Base-by-base conservation (phyloP, 1,140 invertebrate genomes). In the Euschistus heros region DNA sequence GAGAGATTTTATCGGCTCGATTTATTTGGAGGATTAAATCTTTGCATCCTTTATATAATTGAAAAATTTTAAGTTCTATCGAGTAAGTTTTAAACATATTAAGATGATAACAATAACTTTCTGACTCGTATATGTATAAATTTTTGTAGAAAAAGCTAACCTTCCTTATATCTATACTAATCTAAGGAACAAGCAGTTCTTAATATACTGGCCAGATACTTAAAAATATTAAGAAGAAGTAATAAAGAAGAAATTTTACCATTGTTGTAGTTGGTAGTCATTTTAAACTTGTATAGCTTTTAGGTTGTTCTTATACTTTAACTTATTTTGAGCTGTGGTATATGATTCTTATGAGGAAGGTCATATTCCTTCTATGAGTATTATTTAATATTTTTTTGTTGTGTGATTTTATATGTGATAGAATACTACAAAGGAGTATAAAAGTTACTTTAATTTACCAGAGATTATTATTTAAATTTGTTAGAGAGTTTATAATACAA, bases 321-420 rank as follows among this genome's bases (percentile, higher is more conserved):
- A 50, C 47, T 50, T 57, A 24, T 57, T 57, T 57, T 24, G 24
- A 57, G 54, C 54, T 24, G 24, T 26, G 14, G 24, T 57, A 18
- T 57, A 24, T 57, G 54, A 57, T 57, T 15, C 15, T 57, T 24
- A 24, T 24, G 18, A 57, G 15, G 54, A 26, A 26, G 54, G 24
- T 24, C 7, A 22, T 50, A 22, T n/a, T 17, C 54, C 54, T 57
- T 57, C 54, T 24, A 57, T 24, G n/a, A 57, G 54, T 57, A 57
- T 57, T 57, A 57, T 57, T 57, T 57, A 24, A 24, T 24, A 8
- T 24, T 24, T 57, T 57, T 20, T 57, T 57, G 20, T 22, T 24
- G 54, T 57, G 54, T 57, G 54, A 57, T 57, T 57, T 57, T 57
- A 24, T 57, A 57, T 57, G 54, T 57, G 54, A 57, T 57, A 57